Percentiles rank a stretch among this genome's conserved stretches.
Evolutionary conservation across 2,113 vertebrate species (phyloP).

Genomic region (Arenaria interpres): DNA sequence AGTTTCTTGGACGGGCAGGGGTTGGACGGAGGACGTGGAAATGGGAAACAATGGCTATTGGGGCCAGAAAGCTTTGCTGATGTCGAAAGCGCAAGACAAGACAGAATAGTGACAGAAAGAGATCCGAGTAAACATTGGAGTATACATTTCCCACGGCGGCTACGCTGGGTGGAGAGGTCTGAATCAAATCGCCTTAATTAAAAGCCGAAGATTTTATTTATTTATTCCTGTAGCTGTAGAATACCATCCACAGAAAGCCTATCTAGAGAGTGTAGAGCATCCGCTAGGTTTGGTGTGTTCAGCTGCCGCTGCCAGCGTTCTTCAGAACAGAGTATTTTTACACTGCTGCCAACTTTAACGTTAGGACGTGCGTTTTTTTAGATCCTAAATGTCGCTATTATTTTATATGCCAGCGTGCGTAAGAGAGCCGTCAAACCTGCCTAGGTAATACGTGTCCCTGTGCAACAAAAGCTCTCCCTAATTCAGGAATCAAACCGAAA

Average conservation of each 20-base stretch:
- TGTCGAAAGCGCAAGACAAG: background rate
- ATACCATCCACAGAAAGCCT: background rate
- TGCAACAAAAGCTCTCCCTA: background rate
- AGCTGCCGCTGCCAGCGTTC: background rate
- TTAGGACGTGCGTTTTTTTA: background rate
- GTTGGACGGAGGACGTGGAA: background rate
- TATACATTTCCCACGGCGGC: slow-evolving; percentile 1
- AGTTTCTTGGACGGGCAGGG: background rate
- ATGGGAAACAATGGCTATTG: background rate
- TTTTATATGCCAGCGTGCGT: background rate
- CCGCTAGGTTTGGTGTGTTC: background rate
- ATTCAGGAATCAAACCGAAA: background rate
- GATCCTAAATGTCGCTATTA: background rate
- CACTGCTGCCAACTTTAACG: background rate
- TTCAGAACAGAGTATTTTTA: slow-evolving; percentile 12
- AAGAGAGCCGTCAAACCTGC: background rate
- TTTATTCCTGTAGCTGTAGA: background rate
- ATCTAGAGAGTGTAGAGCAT: background rate
- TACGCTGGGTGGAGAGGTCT: background rate
- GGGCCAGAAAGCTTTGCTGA: slow-evolving; percentile 10
- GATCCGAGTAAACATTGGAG: slow-evolving; percentile 11
- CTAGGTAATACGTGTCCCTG: background rate
- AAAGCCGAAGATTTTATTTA: slow-evolving; percentile 3
- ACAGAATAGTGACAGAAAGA: slow-evolving; percentile 13
- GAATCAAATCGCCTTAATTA: background rate